Conservation (phyloP, 2,113 vertebrate species). For the Bubalus kerabau region DNA sequence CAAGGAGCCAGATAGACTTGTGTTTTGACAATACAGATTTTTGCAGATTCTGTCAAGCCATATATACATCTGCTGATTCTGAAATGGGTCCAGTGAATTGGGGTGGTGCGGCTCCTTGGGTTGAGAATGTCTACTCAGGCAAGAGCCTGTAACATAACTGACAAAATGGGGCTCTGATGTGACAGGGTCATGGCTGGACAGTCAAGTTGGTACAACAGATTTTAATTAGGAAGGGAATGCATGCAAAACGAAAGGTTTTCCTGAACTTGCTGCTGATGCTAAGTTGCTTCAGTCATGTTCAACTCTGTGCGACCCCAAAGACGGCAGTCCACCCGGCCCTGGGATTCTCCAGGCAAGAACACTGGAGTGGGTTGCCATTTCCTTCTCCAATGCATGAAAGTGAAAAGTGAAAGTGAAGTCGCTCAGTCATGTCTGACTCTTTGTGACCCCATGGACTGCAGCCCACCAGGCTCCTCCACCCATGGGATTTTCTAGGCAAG, state of each 20-base stretch:
- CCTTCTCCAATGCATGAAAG: no score
- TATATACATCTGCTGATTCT: background rate
- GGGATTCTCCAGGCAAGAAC: no score
- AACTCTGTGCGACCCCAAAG: no score
- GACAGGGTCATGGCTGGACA: accelerated
- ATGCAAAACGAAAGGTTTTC: background rate
- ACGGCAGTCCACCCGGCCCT: no score
- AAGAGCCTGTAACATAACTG: background rate
- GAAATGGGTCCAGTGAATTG: background rate
- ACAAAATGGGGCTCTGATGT: background rate
- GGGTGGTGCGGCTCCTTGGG: background rate
- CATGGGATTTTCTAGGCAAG: no score
- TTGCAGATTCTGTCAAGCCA: background rate
- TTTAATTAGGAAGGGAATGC: background rate
- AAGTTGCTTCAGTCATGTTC: no score
- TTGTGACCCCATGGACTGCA: no score
- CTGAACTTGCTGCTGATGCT: background rate
- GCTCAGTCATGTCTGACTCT: no score
- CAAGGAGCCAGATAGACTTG: background rate
- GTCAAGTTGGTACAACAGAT: background rate
- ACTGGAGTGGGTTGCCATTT: no score
- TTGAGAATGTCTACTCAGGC: background rate
- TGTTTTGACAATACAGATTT: background rate
- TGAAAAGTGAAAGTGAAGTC: no score
- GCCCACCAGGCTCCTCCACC: no score